These are phyloP conservation scores for Drosophila ficusphila DNA, from an alignment of 1,140 invertebrate genomes.

Conservation along the genomic window DNA sequence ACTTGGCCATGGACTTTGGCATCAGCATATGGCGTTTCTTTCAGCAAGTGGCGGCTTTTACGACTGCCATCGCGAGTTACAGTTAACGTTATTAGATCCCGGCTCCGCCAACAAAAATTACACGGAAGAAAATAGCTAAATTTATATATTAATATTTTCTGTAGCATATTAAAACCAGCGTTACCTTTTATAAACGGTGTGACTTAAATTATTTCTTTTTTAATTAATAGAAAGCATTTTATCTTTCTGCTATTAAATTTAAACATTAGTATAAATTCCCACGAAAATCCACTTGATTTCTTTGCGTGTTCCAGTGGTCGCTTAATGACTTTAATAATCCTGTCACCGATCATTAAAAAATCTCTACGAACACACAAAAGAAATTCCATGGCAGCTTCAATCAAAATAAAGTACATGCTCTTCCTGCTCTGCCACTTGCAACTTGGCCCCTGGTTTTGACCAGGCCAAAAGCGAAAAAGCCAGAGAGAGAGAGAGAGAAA, in stretches of 20 bases:
- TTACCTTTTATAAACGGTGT: too few relatives aligned
- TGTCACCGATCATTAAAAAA: slow-evolving; percentile 83
- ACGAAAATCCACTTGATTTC: not conserved
- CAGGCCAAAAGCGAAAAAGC: slow-evolving; percentile 16
- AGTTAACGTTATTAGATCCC: slow-evolving; percentile 71
- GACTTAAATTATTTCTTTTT: too few relatives aligned
- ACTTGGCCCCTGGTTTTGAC: slow-evolving; percentile 21
- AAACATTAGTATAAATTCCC: too few relatives aligned
- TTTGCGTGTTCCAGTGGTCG: slow-evolving; percentile 25
- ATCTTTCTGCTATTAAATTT: too few relatives aligned
- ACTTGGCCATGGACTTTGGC: slow-evolving; percentile 20
- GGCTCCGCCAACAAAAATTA: slow-evolving; percentile 33
- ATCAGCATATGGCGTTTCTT: slow-evolving; percentile 45
- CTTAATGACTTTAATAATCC: slow-evolving; percentile 83
- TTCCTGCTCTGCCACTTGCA: slow-evolving; percentile 55
- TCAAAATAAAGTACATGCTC: slow-evolving; percentile 81
- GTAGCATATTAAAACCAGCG: too few relatives aligned
- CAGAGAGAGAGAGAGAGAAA: slow-evolving; percentile 2
- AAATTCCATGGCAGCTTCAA: slow-evolving; percentile 82
- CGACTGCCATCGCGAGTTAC: slow-evolving; percentile 65
- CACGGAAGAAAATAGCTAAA: slow-evolving; percentile 23
- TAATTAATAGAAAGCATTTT: too few relatives aligned
- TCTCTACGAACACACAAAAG: slow-evolving; percentile 77
- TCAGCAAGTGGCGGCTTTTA: slow-evolving; percentile 60
- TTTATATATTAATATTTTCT: too few relatives aligned